A percentile compares a stretch with the other conserved stretches of the same genome.
Evolutionary conservation across 2,797 vertebrate species (phyloP).

Genomic region (Hippopotamyrus pictus): DNA sequence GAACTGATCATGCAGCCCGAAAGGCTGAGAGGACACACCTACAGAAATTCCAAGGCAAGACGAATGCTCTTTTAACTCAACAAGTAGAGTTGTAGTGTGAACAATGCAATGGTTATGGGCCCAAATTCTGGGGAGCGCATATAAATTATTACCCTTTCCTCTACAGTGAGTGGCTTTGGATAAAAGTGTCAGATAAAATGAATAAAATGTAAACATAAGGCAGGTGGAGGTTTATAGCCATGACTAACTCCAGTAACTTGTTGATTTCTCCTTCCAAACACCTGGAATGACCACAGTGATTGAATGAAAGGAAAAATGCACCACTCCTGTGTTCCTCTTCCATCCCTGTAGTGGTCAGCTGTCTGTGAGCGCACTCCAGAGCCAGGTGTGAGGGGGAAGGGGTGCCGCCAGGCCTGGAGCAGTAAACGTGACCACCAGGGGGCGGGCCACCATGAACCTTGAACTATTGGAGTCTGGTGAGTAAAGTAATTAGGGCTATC

Average conservation of each 20-base stretch:
- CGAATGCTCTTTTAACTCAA: neutral
- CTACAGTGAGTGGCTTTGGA: neutral
- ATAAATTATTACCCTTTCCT: neutral
- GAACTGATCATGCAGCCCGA: neutral
- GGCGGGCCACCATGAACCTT: conserved; percentile 51
- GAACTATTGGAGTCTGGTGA: conserved; percentile 52
- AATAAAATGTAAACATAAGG: neutral
- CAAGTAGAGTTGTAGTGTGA: neutral
- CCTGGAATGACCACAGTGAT: neutral
- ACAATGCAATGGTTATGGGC: neutral
- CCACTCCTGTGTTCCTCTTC: neutral
- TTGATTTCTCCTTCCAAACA: neutral
- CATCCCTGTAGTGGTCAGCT: neutral
- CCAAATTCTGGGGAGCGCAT: neutral
- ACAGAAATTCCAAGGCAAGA: neutral
- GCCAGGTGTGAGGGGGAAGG: neutral
- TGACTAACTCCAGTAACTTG: neutral
- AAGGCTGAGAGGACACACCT: neutral
- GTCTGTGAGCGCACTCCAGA: neutral
- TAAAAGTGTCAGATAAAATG: neutral
- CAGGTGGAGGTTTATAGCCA: neutral
- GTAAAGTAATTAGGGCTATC: neutral
- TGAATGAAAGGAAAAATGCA: neutral
- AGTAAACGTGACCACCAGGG: conserved; percentile 46
- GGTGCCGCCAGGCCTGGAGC: conserved; percentile 36